Evolutionary conservation across 1,140 invertebrate species (phyloP), one percentile per base, ranked within the genome.

Genomic region (Drosophila eugracilis): DNA sequence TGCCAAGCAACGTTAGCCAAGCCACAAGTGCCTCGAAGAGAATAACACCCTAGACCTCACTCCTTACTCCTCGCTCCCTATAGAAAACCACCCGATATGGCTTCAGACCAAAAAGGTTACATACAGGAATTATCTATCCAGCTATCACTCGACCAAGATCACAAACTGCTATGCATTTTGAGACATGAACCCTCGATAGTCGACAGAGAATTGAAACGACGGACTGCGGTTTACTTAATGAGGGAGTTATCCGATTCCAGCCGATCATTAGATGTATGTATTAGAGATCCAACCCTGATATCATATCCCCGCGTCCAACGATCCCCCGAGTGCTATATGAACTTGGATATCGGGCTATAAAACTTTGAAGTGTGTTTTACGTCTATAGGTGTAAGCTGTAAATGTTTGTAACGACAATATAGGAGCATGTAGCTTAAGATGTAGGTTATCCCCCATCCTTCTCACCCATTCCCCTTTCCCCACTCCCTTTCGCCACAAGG

Each of bases 91-190:
- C 36, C 42, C 45, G 10, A 36, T 30, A n/a, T 39, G 24, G 32
- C 28, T 49, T 37, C 26, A 57, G 37, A 34, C 15, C 24, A 5
- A 60, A 9, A n/a, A 19, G 22, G 15, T 14, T 17, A 47, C 15
- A 28, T 21, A 26, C 28, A 58, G 72, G 39, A 63, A 59, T 28
- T 24, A 10, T 24, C 42, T 44, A 26, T 26, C 59, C 76, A 78
- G 44, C 59, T 73, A 69, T 60, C 57, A 37, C 65, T 52, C 37
- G 58, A 81, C 55, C 63, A 59, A 55, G 30, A 47, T 65, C 57
- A 60, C 48, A 63, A 77, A 78, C 49, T 83, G 74, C 42, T 54
- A 62, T 78, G 75, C 70, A 84, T 78, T 84, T 83, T 65, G 28
- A 54, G 59, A 12, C 50, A 47, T 21, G 12, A 58, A 36, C 37